Conservation (phyloP, 1,140 invertebrate species). For the Linepithema humile region DNA sequence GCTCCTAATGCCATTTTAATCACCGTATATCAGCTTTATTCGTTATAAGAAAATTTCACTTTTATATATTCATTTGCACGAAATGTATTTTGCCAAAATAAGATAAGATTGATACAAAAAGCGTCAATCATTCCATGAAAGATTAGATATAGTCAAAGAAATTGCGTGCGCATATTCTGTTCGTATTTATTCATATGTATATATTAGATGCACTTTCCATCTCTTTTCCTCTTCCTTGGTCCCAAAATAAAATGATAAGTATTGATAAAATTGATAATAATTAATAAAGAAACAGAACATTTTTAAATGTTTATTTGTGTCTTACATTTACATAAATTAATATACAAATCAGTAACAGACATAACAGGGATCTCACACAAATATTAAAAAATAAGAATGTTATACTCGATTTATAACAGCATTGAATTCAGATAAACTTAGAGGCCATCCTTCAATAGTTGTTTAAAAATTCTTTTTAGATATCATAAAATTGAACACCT, state of each 20-base stretch:
- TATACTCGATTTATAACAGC: conserved; percentile 48
- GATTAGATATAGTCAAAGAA: not conserved
- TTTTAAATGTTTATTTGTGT: too few species aligned
- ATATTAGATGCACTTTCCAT: too few species aligned
- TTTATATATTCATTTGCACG: not conserved
- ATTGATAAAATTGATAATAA: too few species aligned
- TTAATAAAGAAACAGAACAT: too few species aligned
- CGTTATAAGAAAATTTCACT: not conserved
- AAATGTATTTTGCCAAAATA: not conserved
- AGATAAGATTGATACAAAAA: not conserved
- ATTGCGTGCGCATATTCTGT: not conserved
- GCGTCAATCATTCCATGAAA: not conserved
- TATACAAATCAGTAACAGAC: conserved; percentile 43
- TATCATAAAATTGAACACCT: not conserved
- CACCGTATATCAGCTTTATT: not conserved
- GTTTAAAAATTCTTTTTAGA: conserved; percentile 1
- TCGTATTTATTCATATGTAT: too few species aligned
- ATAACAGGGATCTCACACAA: conserved; percentile 49
- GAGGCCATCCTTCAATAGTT: conserved; percentile 12
- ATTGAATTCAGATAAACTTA: conserved; percentile 64
- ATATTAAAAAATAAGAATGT: conserved; percentile 47
- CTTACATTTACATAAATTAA: conserved; percentile 58
- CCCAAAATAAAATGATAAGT: too few species aligned
- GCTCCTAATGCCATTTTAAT: not conserved
- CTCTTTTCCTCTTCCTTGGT: too few species aligned